Base-by-base conservation (phyloP, 2,888 invertebrate genomes). In the Thecocarcelia acutangulata region DNA sequence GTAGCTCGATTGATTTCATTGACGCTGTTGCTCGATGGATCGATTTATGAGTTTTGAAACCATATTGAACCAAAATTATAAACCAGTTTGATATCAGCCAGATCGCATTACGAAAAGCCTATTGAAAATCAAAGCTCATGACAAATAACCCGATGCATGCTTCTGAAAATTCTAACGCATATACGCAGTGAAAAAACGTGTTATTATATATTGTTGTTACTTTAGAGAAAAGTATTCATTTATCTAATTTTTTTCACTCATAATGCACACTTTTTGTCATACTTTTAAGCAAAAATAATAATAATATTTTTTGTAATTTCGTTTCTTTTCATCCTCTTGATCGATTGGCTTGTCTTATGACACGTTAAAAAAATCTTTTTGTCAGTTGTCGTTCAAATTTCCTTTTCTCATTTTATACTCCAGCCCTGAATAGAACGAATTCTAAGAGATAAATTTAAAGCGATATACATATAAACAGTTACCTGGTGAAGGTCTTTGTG, bases 301-400 rank as follows among this genome's bases (percentile, higher is more conserved):
- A 68, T 59, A 19, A 56, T 11, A n/a, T 19, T 75, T 42, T 24
- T 59, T 56, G 6, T 40, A n/a, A n/a, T n/a, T n/a, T n/a, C n/a
- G n/a, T 17, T 56, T 13, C 2, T 50, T 54, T 44, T 12, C 9
- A 46, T 40, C 5, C n/a, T 24, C n/a, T 66, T 78, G 78, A 82
- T 82, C 78, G 82, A 78, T 82, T 82, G 70, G 59, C 64, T 69
- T 66, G 58, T 78, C 56, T 64, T 74, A 42, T 82, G 82, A 70
- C 78, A 82, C 54, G 33, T 70, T 59, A 78, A 52, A 15, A 44
- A 78, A 78, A 75, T 78, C 82, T 70, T 82, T n/a, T 78, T 78
- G 74, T 78, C 74, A 75, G 46, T 66, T 74, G 44, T 63, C 54
- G 58, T 63, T 80, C 61, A 61, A 52, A 28, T 40, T 28, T 40